A percentile compares a stretch with the other conserved stretches of the same genome.
phyloP scores from a whole-genome alignment of 2,797 vertebrate genomes.

The Psittacula echo region DNA sequence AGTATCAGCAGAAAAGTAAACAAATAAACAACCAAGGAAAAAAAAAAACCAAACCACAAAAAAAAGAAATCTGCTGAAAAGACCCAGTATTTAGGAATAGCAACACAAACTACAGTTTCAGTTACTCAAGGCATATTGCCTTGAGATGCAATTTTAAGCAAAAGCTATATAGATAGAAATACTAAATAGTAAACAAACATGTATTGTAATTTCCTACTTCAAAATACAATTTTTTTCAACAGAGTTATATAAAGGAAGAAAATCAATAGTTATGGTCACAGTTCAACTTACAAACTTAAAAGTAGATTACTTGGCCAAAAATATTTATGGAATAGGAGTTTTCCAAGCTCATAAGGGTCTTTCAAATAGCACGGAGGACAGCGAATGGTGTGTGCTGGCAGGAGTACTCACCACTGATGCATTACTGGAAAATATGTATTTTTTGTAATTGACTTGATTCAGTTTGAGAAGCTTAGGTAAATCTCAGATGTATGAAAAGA shows the following conservation, averaged over 20 bases:
- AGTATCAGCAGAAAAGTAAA: background rate
- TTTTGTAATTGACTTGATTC: background rate
- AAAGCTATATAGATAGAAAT: background rate
- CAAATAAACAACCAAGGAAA: background rate
- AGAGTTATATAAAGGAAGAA: background rate
- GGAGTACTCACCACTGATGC: background rate
- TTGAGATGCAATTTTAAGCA: background rate
- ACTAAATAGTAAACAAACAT: background rate
- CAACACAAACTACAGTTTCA: conserved; percentile 18
- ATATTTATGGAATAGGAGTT: background rate
- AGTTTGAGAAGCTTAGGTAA: background rate
- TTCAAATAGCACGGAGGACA: background rate
- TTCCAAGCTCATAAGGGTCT: background rate
- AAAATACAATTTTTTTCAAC: background rate
- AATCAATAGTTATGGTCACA: background rate
- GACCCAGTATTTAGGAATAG: background rate
- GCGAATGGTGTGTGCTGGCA: background rate
- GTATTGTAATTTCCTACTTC: background rate
- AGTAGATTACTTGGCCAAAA: background rate
- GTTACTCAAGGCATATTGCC: background rate
- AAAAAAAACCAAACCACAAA: background rate
- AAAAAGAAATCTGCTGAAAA: background rate
- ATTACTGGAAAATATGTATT: background rate
- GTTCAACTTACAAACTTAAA: background rate
- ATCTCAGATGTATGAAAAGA: background rate